Evolutionary conservation across 2,888 invertebrate genomes (phyloP).

Genomic region (Galerucella calmariensis): DNA sequence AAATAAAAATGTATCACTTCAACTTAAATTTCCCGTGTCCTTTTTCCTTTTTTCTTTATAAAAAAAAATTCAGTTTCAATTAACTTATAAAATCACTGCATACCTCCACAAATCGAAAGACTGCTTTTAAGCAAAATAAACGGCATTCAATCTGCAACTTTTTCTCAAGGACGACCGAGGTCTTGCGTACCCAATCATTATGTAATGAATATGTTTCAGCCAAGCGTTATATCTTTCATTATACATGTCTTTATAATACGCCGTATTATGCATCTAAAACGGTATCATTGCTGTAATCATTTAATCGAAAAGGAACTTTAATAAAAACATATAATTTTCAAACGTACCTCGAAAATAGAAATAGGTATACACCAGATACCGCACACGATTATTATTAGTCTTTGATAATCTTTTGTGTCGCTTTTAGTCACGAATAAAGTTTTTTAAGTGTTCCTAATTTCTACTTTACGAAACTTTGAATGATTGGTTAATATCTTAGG

Average conservation of each 20-base stretch:
- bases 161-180: constrained; percentile 29
- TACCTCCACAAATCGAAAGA: not conserved
- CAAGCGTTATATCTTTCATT: constrained; percentile 14
- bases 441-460: not conserved
- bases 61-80: too few species aligned
- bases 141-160: constrained; percentile 18
- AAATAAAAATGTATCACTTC: too few species aligned
- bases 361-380: not conserved
- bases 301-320: not conserved
- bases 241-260: constrained; percentile 20
- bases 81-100: not conserved
- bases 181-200: constrained; percentile 32
- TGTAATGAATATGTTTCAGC: constrained; percentile 24
- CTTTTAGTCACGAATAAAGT: not conserved
- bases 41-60: too few species aligned
- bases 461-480: not conserved
- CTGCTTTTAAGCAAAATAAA: not conserved
- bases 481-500: not conserved
- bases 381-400: not conserved
- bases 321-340: not conserved
- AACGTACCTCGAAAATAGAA: not conserved
- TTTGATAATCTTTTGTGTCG: constrained; percentile 4
- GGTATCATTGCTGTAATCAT: constrained; percentile 2
- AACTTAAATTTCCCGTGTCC: too few species aligned
- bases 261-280: constrained; percentile 1